phyloP scores from a whole-genome alignment of 2,888 invertebrate species.

The Atherix ibis region DNA sequence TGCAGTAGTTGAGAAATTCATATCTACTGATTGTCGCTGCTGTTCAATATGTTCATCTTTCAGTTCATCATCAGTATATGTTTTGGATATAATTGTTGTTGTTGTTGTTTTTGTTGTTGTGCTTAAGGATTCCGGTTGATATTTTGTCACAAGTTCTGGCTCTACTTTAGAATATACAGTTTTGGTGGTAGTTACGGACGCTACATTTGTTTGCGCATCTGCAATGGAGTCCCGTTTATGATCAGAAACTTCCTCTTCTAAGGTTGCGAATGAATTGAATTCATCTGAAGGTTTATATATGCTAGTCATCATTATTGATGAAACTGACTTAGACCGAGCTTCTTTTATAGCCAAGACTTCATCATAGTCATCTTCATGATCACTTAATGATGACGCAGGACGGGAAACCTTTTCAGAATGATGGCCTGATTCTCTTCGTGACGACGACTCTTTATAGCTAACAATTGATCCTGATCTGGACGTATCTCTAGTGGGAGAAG shows the following conservation, averaged over 20 bases:
- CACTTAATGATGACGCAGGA: conserved; percentile 23
- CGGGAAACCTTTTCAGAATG: conserved; percentile 14
- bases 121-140: no score
- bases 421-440: conserved; percentile 24
- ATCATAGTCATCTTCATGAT: conserved; percentile 19
- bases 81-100: no score
- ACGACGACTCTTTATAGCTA: conserved; percentile 3
- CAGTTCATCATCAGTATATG: no score
- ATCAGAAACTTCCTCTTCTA: conserved; percentile 19
- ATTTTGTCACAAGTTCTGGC: no score
- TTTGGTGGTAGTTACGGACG: background rate
- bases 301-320: conserved; percentile 32
- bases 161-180: no score
- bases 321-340: conserved; percentile 31
- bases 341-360: conserved; percentile 25
- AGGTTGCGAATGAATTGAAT: conserved; percentile 14
- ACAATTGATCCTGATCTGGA: conserved; percentile 5
- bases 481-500: no score
- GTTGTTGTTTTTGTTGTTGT: no score
- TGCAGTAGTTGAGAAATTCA: background rate
- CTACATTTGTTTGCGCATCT: background rate
- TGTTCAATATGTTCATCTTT: background rate
- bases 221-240: conserved; percentile 5
- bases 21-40: background rate
- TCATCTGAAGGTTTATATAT: conserved; percentile 29